phyloP scores from a whole-genome alignment of 2,888 invertebrate species.

The Drosophila tanythrix region DNA sequence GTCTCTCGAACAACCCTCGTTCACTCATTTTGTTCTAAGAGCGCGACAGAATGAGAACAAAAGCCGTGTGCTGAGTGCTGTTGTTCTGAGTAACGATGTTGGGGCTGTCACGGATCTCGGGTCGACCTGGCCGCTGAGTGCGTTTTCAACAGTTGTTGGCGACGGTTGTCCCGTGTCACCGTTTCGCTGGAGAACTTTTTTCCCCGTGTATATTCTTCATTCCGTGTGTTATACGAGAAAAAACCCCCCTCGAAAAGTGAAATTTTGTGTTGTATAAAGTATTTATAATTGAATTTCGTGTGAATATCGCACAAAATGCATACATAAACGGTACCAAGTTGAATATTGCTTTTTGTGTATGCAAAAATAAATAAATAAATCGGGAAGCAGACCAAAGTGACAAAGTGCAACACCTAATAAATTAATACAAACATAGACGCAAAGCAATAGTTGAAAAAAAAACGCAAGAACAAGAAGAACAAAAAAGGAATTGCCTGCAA shows the following conservation, averaged over 20 bases:
- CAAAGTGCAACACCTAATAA: slow-evolving; percentile 34
- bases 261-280: slow-evolving; percentile 50
- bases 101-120: slow-evolving; percentile 55
- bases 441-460: slow-evolving; percentile 31
- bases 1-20: slow-evolving; percentile 57
- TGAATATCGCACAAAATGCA: slow-evolving; percentile 40
- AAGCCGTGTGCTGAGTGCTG: slow-evolving; percentile 31
- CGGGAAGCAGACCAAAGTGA: slow-evolving; percentile 36
- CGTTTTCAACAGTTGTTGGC: slow-evolving; percentile 76
- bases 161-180: slow-evolving; percentile 64
- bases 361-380: slow-evolving; percentile 38
- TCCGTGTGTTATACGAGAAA: slow-evolving; percentile 49
- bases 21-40: slow-evolving; percentile 35
- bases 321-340: slow-evolving; percentile 29
- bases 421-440: slow-evolving; percentile 7
- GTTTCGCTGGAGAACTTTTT: slow-evolving; percentile 47
- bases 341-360: slow-evolving; percentile 32
- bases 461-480: slow-evolving; percentile 27
- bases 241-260: slow-evolving; percentile 33
- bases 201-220: slow-evolving; percentile 37
- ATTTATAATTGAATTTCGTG: slow-evolving; percentile 35
- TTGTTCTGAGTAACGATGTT: slow-evolving; percentile 30
- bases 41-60: slow-evolving; percentile 40
- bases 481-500: slow-evolving; percentile 34
- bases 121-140: slow-evolving; percentile 61